A percentile compares a stretch with the other conserved stretches of the same genome.
phyloP scores from a whole-genome alignment of 2,888 invertebrate genomes.

The Urechis unicinctus region DNA sequence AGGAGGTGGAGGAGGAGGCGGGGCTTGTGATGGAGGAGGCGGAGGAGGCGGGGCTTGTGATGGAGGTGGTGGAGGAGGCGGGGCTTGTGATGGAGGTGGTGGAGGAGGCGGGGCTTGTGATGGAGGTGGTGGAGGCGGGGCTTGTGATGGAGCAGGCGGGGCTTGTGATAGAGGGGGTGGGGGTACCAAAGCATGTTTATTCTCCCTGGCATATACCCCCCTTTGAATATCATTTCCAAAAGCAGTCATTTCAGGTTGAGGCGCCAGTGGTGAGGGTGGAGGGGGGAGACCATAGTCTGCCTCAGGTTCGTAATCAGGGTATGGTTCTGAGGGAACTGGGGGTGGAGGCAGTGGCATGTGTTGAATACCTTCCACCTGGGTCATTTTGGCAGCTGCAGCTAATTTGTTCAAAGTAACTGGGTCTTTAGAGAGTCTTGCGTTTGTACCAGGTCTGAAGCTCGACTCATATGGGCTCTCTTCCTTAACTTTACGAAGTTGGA shows the following conservation, averaged over 20 bases:
- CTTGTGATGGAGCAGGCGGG: constrained; percentile 1
- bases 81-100: constrained; percentile 2
- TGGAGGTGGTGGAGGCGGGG: constrained; percentile 1
- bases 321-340: neutral
- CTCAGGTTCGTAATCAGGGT: constrained; percentile 10
- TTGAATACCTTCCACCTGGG: no score
- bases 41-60: neutral
- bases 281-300: constrained; percentile 7
- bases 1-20: constrained; percentile 1
- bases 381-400: neutral
- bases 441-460: constrained; percentile 81
- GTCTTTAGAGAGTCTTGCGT: constrained; percentile 80
- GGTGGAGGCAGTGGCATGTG: neutral
- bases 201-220: constrained; percentile 12
- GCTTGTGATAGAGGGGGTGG: constrained; percentile 3
- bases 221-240: constrained; percentile 11
- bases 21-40: no score
- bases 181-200: constrained; percentile 1
- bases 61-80: neutral
- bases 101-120: constrained; percentile 6
- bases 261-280: neutral
- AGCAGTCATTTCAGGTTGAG: constrained; percentile 3
- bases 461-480: constrained; percentile 53
- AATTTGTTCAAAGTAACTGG: constrained; percentile 59
- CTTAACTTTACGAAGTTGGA: constrained; percentile 13